phyloP scores from a whole-genome alignment of 2,113 vertebrate genomes.

The Syngnathus floridae region DNA sequence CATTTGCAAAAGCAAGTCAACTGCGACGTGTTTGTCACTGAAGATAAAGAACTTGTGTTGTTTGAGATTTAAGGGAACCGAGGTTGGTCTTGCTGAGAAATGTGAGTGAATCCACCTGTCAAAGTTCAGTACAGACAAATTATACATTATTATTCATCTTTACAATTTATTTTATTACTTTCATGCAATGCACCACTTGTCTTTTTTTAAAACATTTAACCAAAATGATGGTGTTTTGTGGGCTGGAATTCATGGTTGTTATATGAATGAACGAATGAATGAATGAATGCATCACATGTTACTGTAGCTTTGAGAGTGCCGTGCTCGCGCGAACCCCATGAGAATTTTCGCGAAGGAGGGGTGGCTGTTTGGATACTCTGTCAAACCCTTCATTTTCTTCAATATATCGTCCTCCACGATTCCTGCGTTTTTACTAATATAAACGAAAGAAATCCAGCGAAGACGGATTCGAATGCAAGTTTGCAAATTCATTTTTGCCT shows the following conservation, averaged over 20 bases:
- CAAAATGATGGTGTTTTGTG: not conserved
- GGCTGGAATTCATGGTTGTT: not conserved
- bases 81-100: no score
- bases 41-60: no score
- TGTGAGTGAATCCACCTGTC: no score
- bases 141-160: no score
- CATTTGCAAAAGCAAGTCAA: no score
- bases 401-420: constrained; percentile 63
- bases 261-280: not conserved
- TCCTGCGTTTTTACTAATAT: constrained; percentile 46
- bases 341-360: constrained; percentile 13
- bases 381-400: constrained; percentile 52
- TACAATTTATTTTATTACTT: no score
- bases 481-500: constrained; percentile 5
- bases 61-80: no score
- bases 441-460: no score
- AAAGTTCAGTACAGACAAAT: no score
- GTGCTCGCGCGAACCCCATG: constrained; percentile 1
- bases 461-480: not conserved
- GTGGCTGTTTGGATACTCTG: constrained; percentile 65
- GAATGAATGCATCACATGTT: constrained; percentile 2
- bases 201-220: not conserved
- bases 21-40: no score
- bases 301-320: not conserved
- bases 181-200: no score